Conservation (phyloP, 1,140 invertebrate species). For the Physella acuta region DNA sequence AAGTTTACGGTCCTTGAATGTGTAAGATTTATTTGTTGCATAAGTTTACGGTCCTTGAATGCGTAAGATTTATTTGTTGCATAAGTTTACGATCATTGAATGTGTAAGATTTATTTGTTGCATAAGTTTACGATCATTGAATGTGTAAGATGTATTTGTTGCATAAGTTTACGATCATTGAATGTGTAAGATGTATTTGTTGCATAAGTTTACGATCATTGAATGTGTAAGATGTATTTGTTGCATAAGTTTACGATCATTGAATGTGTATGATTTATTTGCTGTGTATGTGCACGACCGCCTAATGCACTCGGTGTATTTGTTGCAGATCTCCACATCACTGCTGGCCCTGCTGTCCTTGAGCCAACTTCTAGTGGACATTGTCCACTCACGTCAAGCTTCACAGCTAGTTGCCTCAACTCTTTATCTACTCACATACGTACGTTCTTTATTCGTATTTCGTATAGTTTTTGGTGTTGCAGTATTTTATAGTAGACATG, state of each 20-base stretch:
- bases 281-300: not conserved
- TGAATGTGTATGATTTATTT: not conserved
- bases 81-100: too few relatives aligned
- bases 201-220: not conserved
- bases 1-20: too few relatives aligned
- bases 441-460: too few relatives aligned
- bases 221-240: not conserved
- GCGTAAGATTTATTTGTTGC: too few relatives aligned
- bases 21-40: too few relatives aligned
- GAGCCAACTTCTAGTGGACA: not conserved
- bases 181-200: not conserved
- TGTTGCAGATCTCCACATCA: constrained; percentile 1
- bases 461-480: too few relatives aligned
- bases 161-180: not conserved
- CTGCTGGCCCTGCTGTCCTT: not conserved
- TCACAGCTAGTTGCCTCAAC: constrained; percentile 2
- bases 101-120: too few relatives aligned
- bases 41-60: too few relatives aligned
- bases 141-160: not conserved
- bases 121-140: too few relatives aligned
- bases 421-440: not conserved
- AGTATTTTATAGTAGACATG: too few relatives aligned
- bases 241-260: not conserved
- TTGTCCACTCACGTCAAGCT: not conserved
- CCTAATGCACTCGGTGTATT: not conserved